Percentiles rank a stretch among this genome's conserved stretches.
These are phyloP conservation scores for Ceyx cyanopectus DNA, from an alignment of 2,113 vertebrate species.

Conservation along the genomic window DNA sequence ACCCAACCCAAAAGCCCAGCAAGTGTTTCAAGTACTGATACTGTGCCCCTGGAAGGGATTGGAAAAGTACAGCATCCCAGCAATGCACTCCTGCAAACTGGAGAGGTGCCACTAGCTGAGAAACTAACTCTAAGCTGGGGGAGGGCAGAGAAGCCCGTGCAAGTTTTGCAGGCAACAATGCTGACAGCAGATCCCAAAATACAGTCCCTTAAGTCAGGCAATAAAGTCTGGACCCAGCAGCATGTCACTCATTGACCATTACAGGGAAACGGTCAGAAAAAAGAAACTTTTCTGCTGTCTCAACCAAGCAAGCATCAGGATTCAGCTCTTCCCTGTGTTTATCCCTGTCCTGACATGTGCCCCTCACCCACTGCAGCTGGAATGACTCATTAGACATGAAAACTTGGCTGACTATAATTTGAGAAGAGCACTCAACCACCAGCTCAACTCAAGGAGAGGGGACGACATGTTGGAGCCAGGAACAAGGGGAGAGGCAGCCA, in stretches of 20 bases:
- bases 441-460: neutral
- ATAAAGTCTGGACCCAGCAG: neutral
- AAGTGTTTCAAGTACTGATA: neutral
- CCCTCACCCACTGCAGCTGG: neutral
- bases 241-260: neutral
- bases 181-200: constrained; percentile 27
- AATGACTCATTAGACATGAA: neutral
- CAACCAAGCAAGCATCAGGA: neutral
- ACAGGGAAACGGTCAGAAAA: neutral
- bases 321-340: neutral
- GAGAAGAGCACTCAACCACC: neutral
- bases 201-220: neutral
- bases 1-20: neutral
- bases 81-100: neutral
- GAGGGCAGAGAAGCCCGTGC: neutral
- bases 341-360: neutral
- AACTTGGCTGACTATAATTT: neutral
- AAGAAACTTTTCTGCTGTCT: neutral
- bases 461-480: neutral
- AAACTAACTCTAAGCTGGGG: neutral
- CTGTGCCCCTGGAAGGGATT: neutral
- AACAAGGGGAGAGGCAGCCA: neutral
- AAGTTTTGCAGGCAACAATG: neutral
- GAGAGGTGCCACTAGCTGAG: neutral
- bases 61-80: constrained; percentile 44